phyloP scores from a whole-genome alignment of 2,113 vertebrate species.

The Carassius gibelio region DNA sequence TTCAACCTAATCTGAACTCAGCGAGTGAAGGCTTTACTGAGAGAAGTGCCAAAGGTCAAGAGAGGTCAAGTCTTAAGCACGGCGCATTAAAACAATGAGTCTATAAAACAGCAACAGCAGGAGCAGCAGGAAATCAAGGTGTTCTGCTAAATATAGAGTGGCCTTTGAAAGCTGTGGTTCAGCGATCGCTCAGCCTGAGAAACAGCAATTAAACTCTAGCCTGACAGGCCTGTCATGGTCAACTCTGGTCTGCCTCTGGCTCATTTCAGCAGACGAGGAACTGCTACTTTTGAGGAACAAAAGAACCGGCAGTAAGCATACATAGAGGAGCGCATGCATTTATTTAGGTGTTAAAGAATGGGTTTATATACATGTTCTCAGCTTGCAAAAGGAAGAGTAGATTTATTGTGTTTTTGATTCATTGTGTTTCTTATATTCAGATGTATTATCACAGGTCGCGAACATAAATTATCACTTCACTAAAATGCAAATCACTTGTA shows the following conservation, averaged over 20 bases:
- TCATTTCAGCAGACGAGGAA: not conserved
- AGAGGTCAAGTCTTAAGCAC: conserved; percentile 28
- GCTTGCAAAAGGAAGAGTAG: not conserved
- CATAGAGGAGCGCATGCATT: not conserved
- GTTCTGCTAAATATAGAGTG: conserved; percentile 13
- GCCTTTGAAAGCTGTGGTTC: conserved; percentile 34
- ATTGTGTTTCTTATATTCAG: not conserved
- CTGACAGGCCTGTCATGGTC: not conserved
- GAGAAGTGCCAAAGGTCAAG: not conserved
- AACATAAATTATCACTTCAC: not conserved
- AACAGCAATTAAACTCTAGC: conserved; percentile 30
- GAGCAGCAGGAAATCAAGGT: not conserved
- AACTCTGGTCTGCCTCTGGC: not conserved
- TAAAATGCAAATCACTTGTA: not conserved
- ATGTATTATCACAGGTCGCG: not conserved
- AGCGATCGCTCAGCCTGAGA: conserved; percentile 9
- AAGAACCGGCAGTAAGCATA: not conserved
- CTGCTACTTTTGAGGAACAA: not conserved
- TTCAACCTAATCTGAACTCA: not conserved
- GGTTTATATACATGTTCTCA: too few relatives aligned
- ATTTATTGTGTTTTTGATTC: not conserved
- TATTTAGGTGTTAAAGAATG: not conserved
- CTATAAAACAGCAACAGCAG: conserved; percentile 19
- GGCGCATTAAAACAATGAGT: conserved; percentile 5
- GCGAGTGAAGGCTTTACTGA: not conserved